Base-by-base conservation (phyloP, 92 coral and sea anemone species). In the Bergia puertoricense region DNA sequence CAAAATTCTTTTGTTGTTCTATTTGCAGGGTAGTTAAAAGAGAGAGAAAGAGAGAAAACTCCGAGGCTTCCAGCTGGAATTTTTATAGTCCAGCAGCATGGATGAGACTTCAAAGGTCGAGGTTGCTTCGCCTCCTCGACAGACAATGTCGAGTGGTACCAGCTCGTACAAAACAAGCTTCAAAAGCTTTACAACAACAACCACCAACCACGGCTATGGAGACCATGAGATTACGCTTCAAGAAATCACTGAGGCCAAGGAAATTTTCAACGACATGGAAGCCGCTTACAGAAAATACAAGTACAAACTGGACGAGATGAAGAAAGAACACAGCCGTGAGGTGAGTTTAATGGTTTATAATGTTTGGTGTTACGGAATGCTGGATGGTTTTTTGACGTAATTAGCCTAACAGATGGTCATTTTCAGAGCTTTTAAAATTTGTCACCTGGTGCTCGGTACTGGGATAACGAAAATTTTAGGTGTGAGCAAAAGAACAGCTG, bases 211-310 rank as follows among this genome's bases (percentile, higher is more conserved):
- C 4, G 88, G 89, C 45, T 82, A 87, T 30, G 81, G 84, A 0
- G 85, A 86, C 8, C 92, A 89, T 48, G 99, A 97, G 76, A 79
- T 97, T 79, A 90, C 98, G 3, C 92, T 96, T 11, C 98, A 95
- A 85, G 98, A 97, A 71, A 97, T 97, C 66, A 86, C 95, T 41
- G 99, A 95, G 59, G 99, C 99, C 38, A 97, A 97, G 77, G 95
- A 93, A 85, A 94, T 94, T 84, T 93, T 97, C 91, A 93, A 93
- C 74, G 98, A 97, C 85, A 94, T 97, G 91, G 98, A 97, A 82
- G 92, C 95, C 16, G 94, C 95, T 77, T 97, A 93, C 94, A 92
- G 98, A 75, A 88, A 92, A 67, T 95, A 92, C 89, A 91, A 95
- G 71, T 89, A 85, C 42, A 95, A 95, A 85, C 91, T 97, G 68